Conservation (phyloP, 2,113 vertebrate genomes). For the Sander vitreus region DNA sequence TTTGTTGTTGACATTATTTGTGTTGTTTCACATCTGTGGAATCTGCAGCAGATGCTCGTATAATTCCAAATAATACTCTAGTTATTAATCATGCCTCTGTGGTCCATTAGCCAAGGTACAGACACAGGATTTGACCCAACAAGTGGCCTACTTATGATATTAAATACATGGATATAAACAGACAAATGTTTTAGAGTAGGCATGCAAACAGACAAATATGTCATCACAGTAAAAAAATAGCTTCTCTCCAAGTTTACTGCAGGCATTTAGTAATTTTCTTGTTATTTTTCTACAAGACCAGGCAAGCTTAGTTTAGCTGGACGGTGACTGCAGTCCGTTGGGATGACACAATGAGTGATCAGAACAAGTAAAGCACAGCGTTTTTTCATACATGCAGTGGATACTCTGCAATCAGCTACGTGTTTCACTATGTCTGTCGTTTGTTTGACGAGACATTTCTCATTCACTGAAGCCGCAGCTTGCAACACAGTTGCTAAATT, state of each 20-base stretch:
- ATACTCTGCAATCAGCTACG: not conserved
- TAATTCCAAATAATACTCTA: constrained; percentile 64
- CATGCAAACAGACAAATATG: not conserved
- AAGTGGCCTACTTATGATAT: constrained; percentile 43
- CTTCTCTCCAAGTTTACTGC: not conserved
- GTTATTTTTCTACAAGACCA: not conserved
- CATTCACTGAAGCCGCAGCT: not conserved
- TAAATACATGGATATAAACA: constrained; percentile 19
- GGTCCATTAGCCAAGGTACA: constrained; percentile 34
- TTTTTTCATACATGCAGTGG: not conserved
- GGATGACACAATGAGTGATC: not conserved
- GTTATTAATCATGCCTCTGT: constrained; percentile 60
- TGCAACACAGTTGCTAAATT: not conserved
- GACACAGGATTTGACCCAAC: constrained; percentile 36
- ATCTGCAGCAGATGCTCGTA: constrained; percentile 71
- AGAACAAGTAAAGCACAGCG: not conserved
- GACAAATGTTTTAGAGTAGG: constrained; percentile 1
- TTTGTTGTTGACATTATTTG: constrained; percentile 24
- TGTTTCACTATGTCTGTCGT: not conserved
- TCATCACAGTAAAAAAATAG: not conserved
- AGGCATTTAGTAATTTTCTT: not conserved
- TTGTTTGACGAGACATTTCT: constrained; percentile 22
- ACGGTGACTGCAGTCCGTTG: constrained; percentile 6
- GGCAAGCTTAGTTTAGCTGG: constrained; percentile 10
- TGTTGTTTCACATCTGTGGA: constrained; percentile 57